Base-by-base conservation (phyloP, 2,888 invertebrate genomes). In the Seladonia tumulorum region DNA sequence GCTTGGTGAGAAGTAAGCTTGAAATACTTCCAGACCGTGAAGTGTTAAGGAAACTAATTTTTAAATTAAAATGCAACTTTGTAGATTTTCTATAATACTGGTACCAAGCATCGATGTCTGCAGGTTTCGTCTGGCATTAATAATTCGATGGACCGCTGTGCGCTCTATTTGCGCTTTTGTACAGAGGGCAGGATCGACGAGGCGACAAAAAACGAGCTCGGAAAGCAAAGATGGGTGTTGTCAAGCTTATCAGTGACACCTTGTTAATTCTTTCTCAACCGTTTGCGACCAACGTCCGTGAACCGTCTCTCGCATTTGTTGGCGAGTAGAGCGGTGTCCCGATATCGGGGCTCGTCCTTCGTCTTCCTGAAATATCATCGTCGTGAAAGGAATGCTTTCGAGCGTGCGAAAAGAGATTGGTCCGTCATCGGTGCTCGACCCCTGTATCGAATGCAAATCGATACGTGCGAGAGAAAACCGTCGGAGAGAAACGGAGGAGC, bases 381-480 rank as follows among this genome's bases (percentile, higher is more conserved):
- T 53, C 76, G 80, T 80, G 82, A 78, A 83, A 71, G 76, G 68
- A 60, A 73, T 47, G 57, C 81, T 70, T 53, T 86, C 76, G 80
- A 81, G 81, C 86, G 86, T 83, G 73, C 73, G 78, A 76, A 83
- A 83, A 83, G 76, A 86, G 73, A 87, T 87, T 83, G 86, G 81
- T 60, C 78, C 75, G 42, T 47, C 75, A 47, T 71, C 74, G 68
- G 63, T 72, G 57, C 42, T 57, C 76, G 77, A 71, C 45, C 70
- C 29, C 47, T 76, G 82, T 79, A 86, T 82, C 87, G 83, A 73
- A 88, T 88, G 87, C 88, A 88, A 88, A 87, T 88, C 88, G 86
- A 87, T 85, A 87, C 71, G 80, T 35, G 79, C 57, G 35, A 76
- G 84, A 84, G 79, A 78, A 81, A 86, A 60, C 76, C 35, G 39